Conservation (phyloP, 2,113 vertebrate genomes). For the Balaeniceps rex region DNA sequence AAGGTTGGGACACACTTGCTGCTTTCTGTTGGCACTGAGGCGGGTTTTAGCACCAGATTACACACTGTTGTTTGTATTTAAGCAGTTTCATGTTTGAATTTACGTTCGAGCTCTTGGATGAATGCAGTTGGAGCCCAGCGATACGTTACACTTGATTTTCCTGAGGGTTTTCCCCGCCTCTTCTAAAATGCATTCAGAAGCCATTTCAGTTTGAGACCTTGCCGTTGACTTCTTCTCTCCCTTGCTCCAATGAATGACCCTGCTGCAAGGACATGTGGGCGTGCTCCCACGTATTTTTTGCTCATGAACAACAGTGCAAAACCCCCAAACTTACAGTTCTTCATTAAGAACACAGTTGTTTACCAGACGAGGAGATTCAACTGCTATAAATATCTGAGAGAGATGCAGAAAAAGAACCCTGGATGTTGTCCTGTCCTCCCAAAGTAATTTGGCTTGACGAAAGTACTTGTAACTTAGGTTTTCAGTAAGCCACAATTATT, state of each 20-base stretch:
- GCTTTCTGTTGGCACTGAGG: not conserved
- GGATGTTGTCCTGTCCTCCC: not conserved
- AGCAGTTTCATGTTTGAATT: not conserved
- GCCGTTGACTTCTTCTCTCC: not conserved
- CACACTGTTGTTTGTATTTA: not conserved
- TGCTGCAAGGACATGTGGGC: not conserved
- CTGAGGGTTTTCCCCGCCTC: fast-evolving
- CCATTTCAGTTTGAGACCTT: not conserved
- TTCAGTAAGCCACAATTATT: not conserved
- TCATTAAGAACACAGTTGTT: not conserved
- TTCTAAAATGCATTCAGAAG: not conserved
- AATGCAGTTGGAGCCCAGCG: not conserved
- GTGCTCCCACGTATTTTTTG: not conserved
- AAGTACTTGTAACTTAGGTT: not conserved
- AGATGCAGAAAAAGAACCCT: not conserved
- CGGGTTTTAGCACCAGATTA: not conserved
- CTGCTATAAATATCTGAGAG: not conserved
- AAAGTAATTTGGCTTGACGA: not conserved
- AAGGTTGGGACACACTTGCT: not conserved
- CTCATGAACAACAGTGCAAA: not conserved
- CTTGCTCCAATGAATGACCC: not conserved
- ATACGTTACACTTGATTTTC: not conserved
- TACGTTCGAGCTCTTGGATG: not conserved
- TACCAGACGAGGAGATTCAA: not conserved
- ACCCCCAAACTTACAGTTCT: not conserved